These are phyloP conservation scores for Hydractinia echinata DNA, from an alignment of 30 jellyfish, hydroid and myxozoan genomes.

Conservation along the genomic window DNA sequence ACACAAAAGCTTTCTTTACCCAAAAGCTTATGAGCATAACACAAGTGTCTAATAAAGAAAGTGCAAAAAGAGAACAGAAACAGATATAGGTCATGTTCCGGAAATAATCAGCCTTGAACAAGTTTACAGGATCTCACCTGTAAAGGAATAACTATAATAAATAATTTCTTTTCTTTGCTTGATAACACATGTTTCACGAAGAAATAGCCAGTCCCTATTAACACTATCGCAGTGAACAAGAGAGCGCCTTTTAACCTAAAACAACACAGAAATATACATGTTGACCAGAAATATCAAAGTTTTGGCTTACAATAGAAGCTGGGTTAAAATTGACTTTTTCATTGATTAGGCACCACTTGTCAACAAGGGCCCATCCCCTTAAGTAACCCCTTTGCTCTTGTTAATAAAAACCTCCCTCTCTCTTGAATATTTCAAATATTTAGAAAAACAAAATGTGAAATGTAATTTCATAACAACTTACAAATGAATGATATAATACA, in stretches of 20 bases:
- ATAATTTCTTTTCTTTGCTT: slow-evolving; percentile 81
- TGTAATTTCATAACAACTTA: slow-evolving; percentile 29
- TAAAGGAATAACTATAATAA: slow-evolving; percentile 86
- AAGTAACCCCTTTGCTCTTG: too few relatives aligned
- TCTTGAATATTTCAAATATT: not conserved
- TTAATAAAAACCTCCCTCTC: not conserved
- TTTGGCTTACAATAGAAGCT: too few relatives aligned
- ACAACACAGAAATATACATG: not conserved
- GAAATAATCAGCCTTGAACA: not conserved
- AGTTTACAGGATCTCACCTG: slow-evolving; percentile 51
- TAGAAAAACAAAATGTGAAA: not conserved
- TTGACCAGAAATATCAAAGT: not conserved
- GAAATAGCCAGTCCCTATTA: slow-evolving; percentile 98
- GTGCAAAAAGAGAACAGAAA: not conserved
- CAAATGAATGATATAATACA: slow-evolving; percentile 89
- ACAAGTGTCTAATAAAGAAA: not conserved
- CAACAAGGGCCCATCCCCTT: too few relatives aligned
- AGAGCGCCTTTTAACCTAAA: slow-evolving; percentile 96
- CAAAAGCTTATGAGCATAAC: too few relatives aligned
- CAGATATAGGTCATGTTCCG: not conserved
- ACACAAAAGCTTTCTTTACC: too few relatives aligned
- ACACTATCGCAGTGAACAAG: slow-evolving; percentile 87
- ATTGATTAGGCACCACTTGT: too few relatives aligned
- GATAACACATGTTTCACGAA: slow-evolving; percentile 93
- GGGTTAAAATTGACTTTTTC: too few relatives aligned